Conservation (phyloP, 1,140 invertebrate genomes). For the Dendroctonus valens region DNA sequence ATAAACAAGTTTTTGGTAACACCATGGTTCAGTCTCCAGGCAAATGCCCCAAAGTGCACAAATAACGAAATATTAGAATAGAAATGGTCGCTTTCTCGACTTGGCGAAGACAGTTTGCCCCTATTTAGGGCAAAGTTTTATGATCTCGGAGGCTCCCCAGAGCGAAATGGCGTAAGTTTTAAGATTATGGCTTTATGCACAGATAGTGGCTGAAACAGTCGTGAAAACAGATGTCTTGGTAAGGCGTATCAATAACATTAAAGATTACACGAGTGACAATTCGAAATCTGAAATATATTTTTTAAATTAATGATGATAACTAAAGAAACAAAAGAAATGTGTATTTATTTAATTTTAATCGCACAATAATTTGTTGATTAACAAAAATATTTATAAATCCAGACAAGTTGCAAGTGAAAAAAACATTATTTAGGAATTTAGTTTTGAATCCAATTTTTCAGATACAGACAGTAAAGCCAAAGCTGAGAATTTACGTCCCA, state of each 20-base stretch:
- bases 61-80: conserved; percentile 33
- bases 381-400: too few species aligned
- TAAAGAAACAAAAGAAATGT: too few species aligned
- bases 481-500: too few species aligned
- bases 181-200: conserved; percentile 28
- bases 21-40: neutral
- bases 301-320: too few species aligned
- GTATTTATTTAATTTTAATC: too few species aligned
- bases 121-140: conserved; percentile 28
- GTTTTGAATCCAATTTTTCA: too few species aligned
- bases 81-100: conserved; percentile 21
- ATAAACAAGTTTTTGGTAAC: too few species aligned
- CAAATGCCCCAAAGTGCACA: conserved; percentile 21
- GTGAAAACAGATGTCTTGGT: conserved; percentile 22
- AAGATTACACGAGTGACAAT: conserved; percentile 12
- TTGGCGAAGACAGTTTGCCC: conserved; percentile 21
- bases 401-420: too few species aligned
- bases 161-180: conserved; percentile 19
- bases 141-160: conserved; percentile 3
- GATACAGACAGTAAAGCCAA: too few species aligned
- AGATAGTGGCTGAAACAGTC: conserved; percentile 24
- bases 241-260: conserved; percentile 10
- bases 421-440: too few species aligned
- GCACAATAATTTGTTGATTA: too few species aligned
- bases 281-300: too few species aligned